Evolutionary conservation across 1,140 invertebrate species (phyloP).

Genomic region (Mizuhopecten yessoensis): DNA sequence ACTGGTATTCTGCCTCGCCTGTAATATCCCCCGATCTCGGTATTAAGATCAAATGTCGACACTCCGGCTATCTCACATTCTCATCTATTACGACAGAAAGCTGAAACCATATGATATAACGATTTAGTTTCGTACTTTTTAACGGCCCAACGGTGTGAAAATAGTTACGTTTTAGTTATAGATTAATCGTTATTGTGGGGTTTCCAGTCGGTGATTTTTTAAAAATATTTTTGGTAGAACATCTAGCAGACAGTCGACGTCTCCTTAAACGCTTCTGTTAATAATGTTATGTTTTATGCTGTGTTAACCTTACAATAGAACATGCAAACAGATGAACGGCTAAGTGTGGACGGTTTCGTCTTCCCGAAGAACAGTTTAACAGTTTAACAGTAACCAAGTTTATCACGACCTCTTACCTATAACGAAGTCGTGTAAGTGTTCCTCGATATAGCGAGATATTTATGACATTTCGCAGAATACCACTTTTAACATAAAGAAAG

Average conservation of each 20-base stretch:
- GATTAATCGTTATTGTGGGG: neutral
- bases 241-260: neutral
- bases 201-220: neutral
- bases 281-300: neutral
- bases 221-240: neutral
- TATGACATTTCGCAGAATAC: too few species aligned
- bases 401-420: too few species aligned
- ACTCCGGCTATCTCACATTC: neutral
- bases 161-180: too few species aligned
- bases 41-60: conserved; percentile 3
- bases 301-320: neutral
- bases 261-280: too few species aligned
- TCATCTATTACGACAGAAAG: conserved; percentile 32
- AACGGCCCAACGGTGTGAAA: neutral
- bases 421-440: too few species aligned
- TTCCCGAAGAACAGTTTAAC: too few species aligned
- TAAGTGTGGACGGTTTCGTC: neutral
- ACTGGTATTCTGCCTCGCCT: neutral
- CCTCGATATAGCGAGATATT: too few species aligned
- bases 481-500: too few species aligned
- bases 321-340: neutral
- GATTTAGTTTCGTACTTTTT: conserved; percentile 18
- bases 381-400: too few species aligned
- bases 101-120: conserved; percentile 38
- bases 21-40: neutral